Base-by-base conservation (phyloP, 2,888 invertebrate genomes). In the Harpalus rubripes region DNA sequence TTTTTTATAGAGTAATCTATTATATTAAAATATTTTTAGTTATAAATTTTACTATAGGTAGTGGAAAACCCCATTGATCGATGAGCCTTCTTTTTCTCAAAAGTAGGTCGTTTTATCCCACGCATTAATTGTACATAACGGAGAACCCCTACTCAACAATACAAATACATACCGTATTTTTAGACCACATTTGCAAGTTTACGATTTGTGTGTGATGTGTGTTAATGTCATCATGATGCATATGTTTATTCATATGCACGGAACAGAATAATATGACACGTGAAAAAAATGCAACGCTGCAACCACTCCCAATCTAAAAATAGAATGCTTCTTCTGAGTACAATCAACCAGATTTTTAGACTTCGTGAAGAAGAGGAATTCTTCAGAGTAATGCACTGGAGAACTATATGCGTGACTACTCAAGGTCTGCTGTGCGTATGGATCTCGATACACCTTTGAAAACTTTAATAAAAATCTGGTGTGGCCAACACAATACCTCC, bases 281-380 rank as follows among this genome's bases (percentile, higher is more conserved):
- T 52, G 52, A 15, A 18, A 76, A 76, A 76, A 76, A 76, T 76
- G 76, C 76, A 76, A 76, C 76, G 76, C 44, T n/a, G 76, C 76
- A 16, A 56, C 76, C 76, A 76, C 76, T 76, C 76, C 76, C 52
- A 7, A 22, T 8, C 76, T 76, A 76, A 76, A 76, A 76, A 76
- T 76, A 76, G 76, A 76, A 52, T 52, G 1, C 76, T 76, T 76
- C 76, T 76, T 76, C 52, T 22, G 5, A 12, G n/a, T 44, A 44
- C 10, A 52, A 44, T 16, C 10, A 44, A 7, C 8, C 76, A 76
- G 18, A 15, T 10, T 1, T 7, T 15, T 76, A 52, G 44, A 52
- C 44, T 2, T 52, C 44, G 10, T 52, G 44, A 52, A 52, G 44
- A 52, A 52, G 44, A 12, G 44, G 12, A 52, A 52, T 52, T 12